These are phyloP conservation scores for Diplogasteroides magnus DNA, from an alignment of 1,140 invertebrate genomes.

Conservation along the genomic window DNA sequence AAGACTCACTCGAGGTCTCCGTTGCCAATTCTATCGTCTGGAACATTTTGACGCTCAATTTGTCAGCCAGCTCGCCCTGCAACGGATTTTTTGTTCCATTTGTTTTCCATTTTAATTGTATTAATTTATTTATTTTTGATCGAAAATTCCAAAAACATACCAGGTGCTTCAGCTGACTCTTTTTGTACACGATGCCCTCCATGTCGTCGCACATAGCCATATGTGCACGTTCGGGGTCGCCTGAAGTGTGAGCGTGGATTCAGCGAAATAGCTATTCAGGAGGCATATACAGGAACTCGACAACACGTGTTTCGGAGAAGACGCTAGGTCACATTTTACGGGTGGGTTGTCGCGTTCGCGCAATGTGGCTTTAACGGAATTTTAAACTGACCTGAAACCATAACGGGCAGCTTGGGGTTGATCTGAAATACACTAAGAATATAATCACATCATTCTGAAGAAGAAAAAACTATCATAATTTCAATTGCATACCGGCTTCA, in stretches of 20 bases:
- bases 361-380: no score
- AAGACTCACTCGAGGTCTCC: no score
- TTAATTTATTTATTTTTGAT: neutral
- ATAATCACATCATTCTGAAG: no score
- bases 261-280: no score
- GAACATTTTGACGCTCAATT: constrained; percentile 21
- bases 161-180: constrained; percentile 66
- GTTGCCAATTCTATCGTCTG: constrained; percentile 6
- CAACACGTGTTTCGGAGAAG: no score
- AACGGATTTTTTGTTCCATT: neutral
- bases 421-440: no score
- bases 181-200: constrained; percentile 73
- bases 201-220: constrained; percentile 66
- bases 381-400: no score
- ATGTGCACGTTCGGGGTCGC: constrained; percentile 73
- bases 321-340: no score
- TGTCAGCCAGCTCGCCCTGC: constrained; percentile 14
- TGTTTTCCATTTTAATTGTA: neutral
- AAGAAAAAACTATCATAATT: no score
- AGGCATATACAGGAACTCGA: no score
- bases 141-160: constrained; percentile 45
- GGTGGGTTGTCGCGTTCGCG: no score
- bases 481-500: constrained; percentile 56
- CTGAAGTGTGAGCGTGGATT: constrained; percentile 69
- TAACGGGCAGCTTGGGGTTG: constrained; percentile 67